Percentiles rank a stretch among this genome's conserved stretches.
Conservation (phyloP, 2,888 invertebrate species). For the Choreutis nemorana region DNA sequence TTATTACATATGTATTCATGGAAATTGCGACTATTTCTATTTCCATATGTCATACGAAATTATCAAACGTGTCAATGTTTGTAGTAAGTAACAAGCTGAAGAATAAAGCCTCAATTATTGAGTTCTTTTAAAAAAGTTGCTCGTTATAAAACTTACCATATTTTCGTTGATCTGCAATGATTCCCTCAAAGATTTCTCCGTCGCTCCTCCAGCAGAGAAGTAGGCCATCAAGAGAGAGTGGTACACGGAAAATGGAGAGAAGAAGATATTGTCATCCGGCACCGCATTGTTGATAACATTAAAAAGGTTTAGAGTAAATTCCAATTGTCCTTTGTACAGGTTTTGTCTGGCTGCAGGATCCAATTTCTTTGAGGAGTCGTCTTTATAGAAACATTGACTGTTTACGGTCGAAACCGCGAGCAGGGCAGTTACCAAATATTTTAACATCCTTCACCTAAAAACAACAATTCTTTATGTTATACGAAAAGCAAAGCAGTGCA, state of each 20-base stretch:
- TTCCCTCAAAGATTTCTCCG: slow-evolving; percentile 71
- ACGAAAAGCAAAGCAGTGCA: too few relatives aligned
- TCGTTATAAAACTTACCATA: slow-evolving; percentile 56
- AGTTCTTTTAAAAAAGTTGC: too few relatives aligned
- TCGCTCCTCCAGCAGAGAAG: slow-evolving; percentile 76
- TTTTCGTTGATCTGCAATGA: slow-evolving; percentile 68
- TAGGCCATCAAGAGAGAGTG: slow-evolving; percentile 81
- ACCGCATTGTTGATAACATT: slow-evolving; percentile 71
- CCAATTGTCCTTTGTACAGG: slow-evolving; percentile 60
- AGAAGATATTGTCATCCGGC: slow-evolving; percentile 80
- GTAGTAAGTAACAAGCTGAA: too few relatives aligned
- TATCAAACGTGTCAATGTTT: too few relatives aligned
- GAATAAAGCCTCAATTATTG: too few relatives aligned
- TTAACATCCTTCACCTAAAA: not conserved
- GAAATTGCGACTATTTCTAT: too few relatives aligned
- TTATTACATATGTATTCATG: too few relatives aligned
- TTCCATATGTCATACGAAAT: too few relatives aligned
- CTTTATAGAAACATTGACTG: slow-evolving; percentile 53
- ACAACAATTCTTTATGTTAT: too few relatives aligned
- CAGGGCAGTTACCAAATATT: not conserved
- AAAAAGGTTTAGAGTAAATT: slow-evolving; percentile 76
- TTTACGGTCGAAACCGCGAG: slow-evolving; percentile 21
- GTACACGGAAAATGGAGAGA: slow-evolving; percentile 88
- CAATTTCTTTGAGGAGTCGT: slow-evolving; percentile 48
- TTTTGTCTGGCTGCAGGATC: slow-evolving; percentile 35